Conservation (phyloP, 2,113 vertebrate species). For the Neodontobutis hainanensis region DNA sequence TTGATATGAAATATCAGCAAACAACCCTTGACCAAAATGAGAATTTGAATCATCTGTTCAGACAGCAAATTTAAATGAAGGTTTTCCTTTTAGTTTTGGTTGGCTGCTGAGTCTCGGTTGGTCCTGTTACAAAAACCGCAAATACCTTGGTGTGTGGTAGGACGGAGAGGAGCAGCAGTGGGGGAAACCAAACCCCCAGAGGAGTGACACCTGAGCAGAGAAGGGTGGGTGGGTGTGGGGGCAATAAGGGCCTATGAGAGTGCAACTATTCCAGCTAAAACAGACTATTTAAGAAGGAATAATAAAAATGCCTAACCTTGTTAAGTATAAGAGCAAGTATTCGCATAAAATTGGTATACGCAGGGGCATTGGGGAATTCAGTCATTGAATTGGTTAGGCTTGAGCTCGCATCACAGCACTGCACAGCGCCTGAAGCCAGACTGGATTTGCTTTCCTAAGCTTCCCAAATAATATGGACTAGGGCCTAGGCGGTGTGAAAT, state of each 20-base stretch:
- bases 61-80: constrained; percentile 67
- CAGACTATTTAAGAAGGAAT: constrained; percentile 67
- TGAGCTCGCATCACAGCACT: constrained; percentile 42
- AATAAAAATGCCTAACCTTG: constrained; percentile 70
- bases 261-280: constrained; percentile 66
- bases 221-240: too few relatives aligned
- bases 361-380: constrained; percentile 47
- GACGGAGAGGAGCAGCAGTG: constrained; percentile 8
- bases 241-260: too few relatives aligned
- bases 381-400: constrained; percentile 46
- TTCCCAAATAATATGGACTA: constrained; percentile 46
- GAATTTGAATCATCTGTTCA: constrained; percentile 59
- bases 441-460: constrained; percentile 63
- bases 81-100: constrained; percentile 57
- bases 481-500: constrained; percentile 64
- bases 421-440: constrained; percentile 56
- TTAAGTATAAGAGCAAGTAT: constrained; percentile 53
- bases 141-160: constrained; percentile 38
- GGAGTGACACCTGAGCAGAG: constrained; percentile 65
- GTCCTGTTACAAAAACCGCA: constrained; percentile 60
- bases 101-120: constrained; percentile 48
- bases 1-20: constrained; percentile 38
- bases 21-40: constrained; percentile 35
- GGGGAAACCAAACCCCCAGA: constrained; percentile 29
- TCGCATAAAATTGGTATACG: constrained; percentile 56